A percentile compares a stretch with the other conserved stretches of the same genome.
phyloP scores from a whole-genome alignment of 2,113 vertebrate species.

The Cyprinodon variegatus region DNA sequence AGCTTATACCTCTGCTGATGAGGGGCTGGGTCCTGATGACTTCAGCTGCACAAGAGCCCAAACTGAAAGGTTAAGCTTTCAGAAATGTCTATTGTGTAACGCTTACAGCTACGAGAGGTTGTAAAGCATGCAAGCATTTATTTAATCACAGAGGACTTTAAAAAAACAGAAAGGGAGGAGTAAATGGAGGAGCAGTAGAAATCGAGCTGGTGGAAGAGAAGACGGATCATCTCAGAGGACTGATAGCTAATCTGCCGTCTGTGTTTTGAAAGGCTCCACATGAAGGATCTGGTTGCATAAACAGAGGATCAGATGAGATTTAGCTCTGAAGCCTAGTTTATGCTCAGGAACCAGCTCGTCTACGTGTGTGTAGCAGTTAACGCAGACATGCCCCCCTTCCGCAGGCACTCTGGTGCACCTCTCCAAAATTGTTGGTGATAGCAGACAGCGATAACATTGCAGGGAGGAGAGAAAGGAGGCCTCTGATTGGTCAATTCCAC shows the following conservation, averaged over 20 bases:
- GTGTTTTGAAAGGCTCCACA: slow-evolving; percentile 57
- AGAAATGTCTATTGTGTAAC: slow-evolving; percentile 22
- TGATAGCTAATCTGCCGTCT: slow-evolving; percentile 26
- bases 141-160: slow-evolving; percentile 43
- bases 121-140: slow-evolving; percentile 50
- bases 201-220: slow-evolving; percentile 4
- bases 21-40: neutral
- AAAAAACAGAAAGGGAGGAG: slow-evolving; percentile 48
- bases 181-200: slow-evolving; percentile 22
- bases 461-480: no score
- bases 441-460: no score
- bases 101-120: slow-evolving; percentile 12
- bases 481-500: no score
- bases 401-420: no score
- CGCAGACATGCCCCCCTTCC: no score
- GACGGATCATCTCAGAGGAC: slow-evolving; percentile 40
- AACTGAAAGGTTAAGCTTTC: slow-evolving; percentile 28
- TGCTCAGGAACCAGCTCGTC: no score
- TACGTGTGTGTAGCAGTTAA: no score
- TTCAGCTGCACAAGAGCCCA: slow-evolving; percentile 30
- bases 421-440: no score
- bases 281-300: slow-evolving; percentile 24
- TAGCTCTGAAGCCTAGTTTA: neutral
- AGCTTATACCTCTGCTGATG: slow-evolving; percentile 11
- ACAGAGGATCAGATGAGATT: slow-evolving; percentile 2